Evolutionary conservation across 2,797 vertebrate species (phyloP).

Genomic region (Rhinatrema bivittatum): DNA sequence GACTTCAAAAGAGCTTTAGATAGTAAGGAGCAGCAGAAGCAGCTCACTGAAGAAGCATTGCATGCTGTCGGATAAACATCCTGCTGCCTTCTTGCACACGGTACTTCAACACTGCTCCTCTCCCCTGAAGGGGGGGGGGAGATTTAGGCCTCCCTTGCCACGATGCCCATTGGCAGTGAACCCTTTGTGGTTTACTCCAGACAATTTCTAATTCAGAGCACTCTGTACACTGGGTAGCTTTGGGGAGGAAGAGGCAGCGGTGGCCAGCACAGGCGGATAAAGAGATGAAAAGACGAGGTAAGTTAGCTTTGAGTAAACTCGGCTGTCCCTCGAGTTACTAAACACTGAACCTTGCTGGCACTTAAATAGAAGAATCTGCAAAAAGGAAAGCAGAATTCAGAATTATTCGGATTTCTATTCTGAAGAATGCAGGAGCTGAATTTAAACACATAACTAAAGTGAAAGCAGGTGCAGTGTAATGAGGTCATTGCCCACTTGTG

Average conservation of each 20-base stretch:
- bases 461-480: background rate
- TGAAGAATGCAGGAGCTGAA: background rate
- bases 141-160: background rate
- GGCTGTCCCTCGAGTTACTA: background rate
- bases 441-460: too few relatives aligned
- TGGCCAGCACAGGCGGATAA: slow-evolving; percentile 2
- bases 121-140: background rate
- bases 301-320: slow-evolving; percentile 1
- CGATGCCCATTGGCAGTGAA: background rate
- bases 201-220: too few relatives aligned
- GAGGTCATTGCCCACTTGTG: too few relatives aligned
- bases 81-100: background rate
- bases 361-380: background rate
- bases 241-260: too few relatives aligned
- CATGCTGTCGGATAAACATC: too few relatives aligned
- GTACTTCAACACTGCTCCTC: background rate
- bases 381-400: slow-evolving; percentile 1
- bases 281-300: background rate
- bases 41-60: background rate
- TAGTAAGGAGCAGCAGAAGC: background rate
- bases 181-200: too few relatives aligned
- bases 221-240: too few relatives aligned
- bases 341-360: background rate
- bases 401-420: background rate
- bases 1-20: background rate